Conservation (phyloP, 2,113 vertebrate species). For the Dryoscopus gambensis region DNA sequence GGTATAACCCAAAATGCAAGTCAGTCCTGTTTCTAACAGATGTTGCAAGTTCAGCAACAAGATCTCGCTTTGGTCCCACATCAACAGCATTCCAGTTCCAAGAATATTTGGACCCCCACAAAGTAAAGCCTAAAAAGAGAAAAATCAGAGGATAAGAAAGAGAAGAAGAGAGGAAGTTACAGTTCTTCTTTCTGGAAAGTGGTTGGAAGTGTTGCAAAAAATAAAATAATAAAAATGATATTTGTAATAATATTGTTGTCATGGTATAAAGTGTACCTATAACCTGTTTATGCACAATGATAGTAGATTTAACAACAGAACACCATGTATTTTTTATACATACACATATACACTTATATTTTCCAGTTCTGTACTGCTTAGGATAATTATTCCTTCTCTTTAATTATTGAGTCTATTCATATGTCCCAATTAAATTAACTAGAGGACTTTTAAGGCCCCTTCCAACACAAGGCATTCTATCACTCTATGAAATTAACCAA, state of each 20-base stretch:
- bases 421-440: background rate
- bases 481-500: background rate
- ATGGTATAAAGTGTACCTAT: background rate
- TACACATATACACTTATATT: background rate
- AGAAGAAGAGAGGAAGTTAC: background rate
- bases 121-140: constrained; percentile 82
- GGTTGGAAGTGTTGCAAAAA: background rate
- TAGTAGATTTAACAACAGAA: background rate
- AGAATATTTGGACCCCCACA: constrained; percentile 92
- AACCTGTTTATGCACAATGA: background rate
- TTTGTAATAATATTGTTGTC: background rate
- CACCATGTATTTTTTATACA: background rate
- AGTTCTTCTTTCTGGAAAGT: background rate
- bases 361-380: background rate
- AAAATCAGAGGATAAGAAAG: background rate
- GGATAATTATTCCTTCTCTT: background rate
- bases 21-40: constrained; percentile 75
- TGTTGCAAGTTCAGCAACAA: constrained; percentile 81
- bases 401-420: background rate
- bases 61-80: constrained; percentile 83
- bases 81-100: constrained; percentile 97
- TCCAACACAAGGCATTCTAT: background rate
- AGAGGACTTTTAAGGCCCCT: background rate
- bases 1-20: constrained; percentile 89
- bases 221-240: background rate